These are phyloP conservation scores for Solenodon paradoxus DNA, from an alignment of 2,113 vertebrate species.

Conservation along the genomic window DNA sequence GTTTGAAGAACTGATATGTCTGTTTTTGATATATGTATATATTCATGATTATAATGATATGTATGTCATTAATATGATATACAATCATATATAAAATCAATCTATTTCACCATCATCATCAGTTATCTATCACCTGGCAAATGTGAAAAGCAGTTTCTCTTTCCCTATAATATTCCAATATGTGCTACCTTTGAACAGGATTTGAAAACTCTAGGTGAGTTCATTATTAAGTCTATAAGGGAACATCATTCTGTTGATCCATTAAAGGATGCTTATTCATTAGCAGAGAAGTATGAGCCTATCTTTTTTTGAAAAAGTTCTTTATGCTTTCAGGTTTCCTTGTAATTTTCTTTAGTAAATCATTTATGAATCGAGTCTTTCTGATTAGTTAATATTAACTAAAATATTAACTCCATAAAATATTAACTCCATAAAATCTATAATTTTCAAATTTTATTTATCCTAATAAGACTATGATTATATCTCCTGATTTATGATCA, in stretches of 20 bases:
- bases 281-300: not conserved
- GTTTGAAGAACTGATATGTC: no score
- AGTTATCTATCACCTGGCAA: no score
- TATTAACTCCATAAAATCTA: not conserved
- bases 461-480: not conserved
- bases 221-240: not conserved
- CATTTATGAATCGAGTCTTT: not conserved
- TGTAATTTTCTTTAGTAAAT: slow-evolving; percentile 45
- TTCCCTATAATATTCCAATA: not conserved
- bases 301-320: not conserved
- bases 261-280: not conserved
- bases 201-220: slow-evolving; percentile 10
- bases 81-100: no score
- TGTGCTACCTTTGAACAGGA: not conserved
- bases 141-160: not conserved
- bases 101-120: no score
- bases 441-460: slow-evolving; percentile 4
- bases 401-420: no score
- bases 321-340: not conserved
- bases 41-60: no score
- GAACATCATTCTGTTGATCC: not conserved
- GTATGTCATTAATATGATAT: no score
- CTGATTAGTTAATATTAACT: not conserved
- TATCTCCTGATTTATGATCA: not conserved
- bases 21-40: not conserved